Evolutionary conservation across 2,113 vertebrate genomes (phyloP), one percentile per base, ranked within the genome.

Genomic region (Macheiramphus alcinus): DNA sequence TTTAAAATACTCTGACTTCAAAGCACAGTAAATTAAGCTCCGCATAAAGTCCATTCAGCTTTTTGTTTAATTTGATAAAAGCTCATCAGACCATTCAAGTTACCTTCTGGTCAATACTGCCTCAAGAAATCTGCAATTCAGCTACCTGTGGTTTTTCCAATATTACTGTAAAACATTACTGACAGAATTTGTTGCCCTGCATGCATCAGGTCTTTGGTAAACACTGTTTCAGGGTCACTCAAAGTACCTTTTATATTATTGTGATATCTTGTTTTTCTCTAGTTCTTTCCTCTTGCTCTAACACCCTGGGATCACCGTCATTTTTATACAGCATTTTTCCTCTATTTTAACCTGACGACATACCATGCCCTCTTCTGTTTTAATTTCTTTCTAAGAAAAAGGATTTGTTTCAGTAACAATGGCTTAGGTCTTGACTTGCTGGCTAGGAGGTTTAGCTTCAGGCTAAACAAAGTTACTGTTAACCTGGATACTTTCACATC

Each of bases 51-150:
- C 91, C 80, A 93, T 96, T 96, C 95, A 95, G 95, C 95, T 95
- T 96, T 96, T 85, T 95, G 70, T 96, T 96, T 97, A 96, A 97
- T 97, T 96, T 94, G 95, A 97, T 97, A 96, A 95, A 97, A 97
- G 91, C 93, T 97, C 94, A 95, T 95, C 93, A 93, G 95, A 91
- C 93, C 89, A 93, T 96, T 93, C 87, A 80, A 82, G 91, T 80
- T 80, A 66, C 93, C 91, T 97, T 95, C 93, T 93, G 91, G 95
- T 96, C 96, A 97, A 97, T 95, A 96, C 62, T 83, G 94, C 83
- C 93, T 96, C 80, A 18, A 94, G 89, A 97, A 97, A 97, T 90
- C 81, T 95, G 93, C 78, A 88, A 89, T 94, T 96, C 95, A 97
- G 96, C 91, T 93, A 94, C 93, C 87, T 93, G 95, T 74, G 93